A percentile compares a stretch with the other conserved stretches of the same genome.
These are phyloP conservation scores for Salvator merianae DNA, from an alignment of 2,113 vertebrate species.

Conservation along the genomic window DNA sequence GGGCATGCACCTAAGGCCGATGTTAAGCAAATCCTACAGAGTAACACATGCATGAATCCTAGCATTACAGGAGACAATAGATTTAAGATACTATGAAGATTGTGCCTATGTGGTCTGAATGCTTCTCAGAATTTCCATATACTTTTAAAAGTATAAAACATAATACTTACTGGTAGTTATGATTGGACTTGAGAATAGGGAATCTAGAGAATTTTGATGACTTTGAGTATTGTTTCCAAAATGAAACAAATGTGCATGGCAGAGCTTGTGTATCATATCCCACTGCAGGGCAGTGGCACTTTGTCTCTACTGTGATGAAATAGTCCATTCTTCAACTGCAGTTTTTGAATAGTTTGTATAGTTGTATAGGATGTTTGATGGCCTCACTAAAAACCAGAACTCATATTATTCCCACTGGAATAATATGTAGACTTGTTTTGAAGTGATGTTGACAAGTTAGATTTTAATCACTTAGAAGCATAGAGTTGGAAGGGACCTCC, in stretches of 20 bases:
- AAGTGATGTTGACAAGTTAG: background rate
- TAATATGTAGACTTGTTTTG: background rate
- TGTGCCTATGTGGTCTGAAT: conserved; percentile 28
- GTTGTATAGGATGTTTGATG: background rate
- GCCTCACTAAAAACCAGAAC: too few species aligned
- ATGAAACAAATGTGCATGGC: conserved; percentile 19
- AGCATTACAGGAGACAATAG: too few species aligned
- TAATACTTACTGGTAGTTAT: too few species aligned
- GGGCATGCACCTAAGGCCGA: too few species aligned
- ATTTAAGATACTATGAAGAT: background rate
- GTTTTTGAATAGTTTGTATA: background rate
- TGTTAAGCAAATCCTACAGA: background rate
- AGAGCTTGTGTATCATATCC: conserved; percentile 41
- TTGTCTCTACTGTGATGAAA: background rate
- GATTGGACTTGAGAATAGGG: conserved; percentile 19
- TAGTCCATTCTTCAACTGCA: background rate
- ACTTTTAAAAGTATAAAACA: background rate
- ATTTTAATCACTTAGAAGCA: too few species aligned
- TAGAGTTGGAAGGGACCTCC: too few species aligned
- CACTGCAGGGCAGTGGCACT: conserved; percentile 13
- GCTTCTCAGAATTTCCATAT: conserved; percentile 44
- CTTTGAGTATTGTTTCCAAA: conserved; percentile 34
- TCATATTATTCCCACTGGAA: background rate
- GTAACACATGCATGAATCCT: background rate
- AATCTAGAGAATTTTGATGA: conserved; percentile 53